These are phyloP conservation scores for Carlito syrichta DNA, from an alignment of 2,113 vertebrate species.

Conservation along the genomic window DNA sequence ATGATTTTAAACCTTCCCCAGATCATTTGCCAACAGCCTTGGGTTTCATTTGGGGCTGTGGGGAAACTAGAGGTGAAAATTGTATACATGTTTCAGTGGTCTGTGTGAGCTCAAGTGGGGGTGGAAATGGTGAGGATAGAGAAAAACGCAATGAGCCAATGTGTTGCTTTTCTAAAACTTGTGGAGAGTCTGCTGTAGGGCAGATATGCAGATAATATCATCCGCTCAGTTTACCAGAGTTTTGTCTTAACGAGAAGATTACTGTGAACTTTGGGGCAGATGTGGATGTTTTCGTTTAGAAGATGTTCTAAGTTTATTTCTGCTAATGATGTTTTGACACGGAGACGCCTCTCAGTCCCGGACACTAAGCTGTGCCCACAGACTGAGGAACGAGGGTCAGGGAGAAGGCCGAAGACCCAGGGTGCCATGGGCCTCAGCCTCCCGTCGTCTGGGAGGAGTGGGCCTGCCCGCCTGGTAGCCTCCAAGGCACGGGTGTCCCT, in stretches of 20 bases:
- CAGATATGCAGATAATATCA: not conserved
- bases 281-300: not conserved
- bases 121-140: no score
- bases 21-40: not conserved
- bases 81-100: not conserved
- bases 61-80: not conserved
- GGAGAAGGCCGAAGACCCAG: not conserved
- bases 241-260: not conserved
- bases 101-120: not conserved
- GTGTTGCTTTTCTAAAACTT: not conserved
- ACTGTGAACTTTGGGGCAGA: not conserved
- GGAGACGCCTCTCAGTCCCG: not conserved
- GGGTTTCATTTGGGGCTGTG: not conserved
- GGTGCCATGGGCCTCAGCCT: not conserved
- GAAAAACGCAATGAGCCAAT: not conserved
- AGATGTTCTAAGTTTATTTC: not conserved
- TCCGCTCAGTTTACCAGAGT: not conserved
- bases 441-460: not conserved
- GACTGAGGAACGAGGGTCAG: not conserved
- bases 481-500: fast-evolving
- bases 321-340: not conserved
- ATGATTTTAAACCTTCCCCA: not conserved
- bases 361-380: not conserved
- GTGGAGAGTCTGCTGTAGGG: not conserved
- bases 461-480: not conserved